Conservation (phyloP, 2,113 vertebrate genomes). For the Engraulis encrasicolus region DNA sequence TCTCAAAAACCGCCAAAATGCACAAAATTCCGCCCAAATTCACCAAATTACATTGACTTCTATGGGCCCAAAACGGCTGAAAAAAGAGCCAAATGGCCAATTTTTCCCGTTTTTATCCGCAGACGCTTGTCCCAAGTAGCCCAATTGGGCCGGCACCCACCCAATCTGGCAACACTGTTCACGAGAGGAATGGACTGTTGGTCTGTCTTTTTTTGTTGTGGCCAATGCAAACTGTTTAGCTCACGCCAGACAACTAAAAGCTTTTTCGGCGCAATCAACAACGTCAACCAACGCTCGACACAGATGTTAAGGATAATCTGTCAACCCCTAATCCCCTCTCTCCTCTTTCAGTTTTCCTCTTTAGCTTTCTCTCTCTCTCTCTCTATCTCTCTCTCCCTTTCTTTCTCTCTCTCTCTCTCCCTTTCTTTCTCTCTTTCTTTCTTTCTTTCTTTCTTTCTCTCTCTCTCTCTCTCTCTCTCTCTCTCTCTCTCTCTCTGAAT, state of each 20-base stretch:
- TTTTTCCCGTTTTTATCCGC: too few species aligned
- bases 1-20: too few species aligned
- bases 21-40: too few species aligned
- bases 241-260: constrained; percentile 54
- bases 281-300: constrained; percentile 55
- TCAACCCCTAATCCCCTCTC: neutral
- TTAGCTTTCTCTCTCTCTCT: neutral
- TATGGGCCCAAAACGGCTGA: too few species aligned
- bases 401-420: neutral
- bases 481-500: neutral
- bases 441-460: neutral
- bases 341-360: neutral
- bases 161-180: too few species aligned
- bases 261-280: constrained; percentile 48
- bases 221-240: constrained; percentile 63
- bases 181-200: constrained; percentile 48
- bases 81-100: too few species aligned
- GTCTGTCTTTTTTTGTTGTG: constrained; percentile 48
- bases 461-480: neutral
- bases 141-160: too few species aligned
- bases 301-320: neutral
- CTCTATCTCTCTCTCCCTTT: neutral
- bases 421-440: neutral
- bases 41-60: too few species aligned
- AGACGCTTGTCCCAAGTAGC: too few species aligned